A percentile compares a stretch with the other conserved stretches of the same genome.
phyloP scores from a whole-genome alignment of 2,797 vertebrate genomes.

The Pempheris klunzingeri region DNA sequence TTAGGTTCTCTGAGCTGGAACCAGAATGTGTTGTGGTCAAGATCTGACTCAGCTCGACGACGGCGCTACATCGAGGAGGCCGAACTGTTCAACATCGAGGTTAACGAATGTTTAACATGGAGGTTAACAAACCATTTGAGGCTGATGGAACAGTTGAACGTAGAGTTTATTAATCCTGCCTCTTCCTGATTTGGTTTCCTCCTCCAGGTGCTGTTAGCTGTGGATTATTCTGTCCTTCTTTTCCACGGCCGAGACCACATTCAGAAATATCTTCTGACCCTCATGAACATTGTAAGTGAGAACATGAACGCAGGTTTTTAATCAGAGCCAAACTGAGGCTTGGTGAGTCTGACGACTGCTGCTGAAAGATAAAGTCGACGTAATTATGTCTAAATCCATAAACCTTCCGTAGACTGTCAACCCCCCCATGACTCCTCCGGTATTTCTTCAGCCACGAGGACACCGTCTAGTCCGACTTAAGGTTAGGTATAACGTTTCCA shows the following conservation, averaged over 20 bases:
- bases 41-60: neutral
- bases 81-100: conserved; percentile 76
- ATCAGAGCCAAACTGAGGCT: neutral
- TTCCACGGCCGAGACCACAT: conserved; percentile 96
- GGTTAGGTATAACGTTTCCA: too few relatives aligned
- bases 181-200: neutral
- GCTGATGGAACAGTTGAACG: neutral
- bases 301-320: neutral
- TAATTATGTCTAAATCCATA: neutral
- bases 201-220: conserved; percentile 90
- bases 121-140: too few relatives aligned
- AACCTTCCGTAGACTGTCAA: too few relatives aligned
- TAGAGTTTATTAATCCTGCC: fast-evolving
- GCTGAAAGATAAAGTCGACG: neutral
- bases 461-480: too few relatives aligned
- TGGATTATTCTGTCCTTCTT: conserved; percentile 94
- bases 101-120: neutral
- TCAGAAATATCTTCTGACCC: conserved; percentile 95
- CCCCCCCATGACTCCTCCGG: too few relatives aligned
- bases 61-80: conserved; percentile 66
- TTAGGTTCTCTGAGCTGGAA: conserved; percentile 50
- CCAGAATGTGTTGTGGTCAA: neutral
- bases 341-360: neutral
- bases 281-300: conserved; percentile 96
- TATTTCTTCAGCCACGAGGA: too few relatives aligned